Conservation (phyloP, 2,113 vertebrate species). For the Sprattus sprattus region DNA sequence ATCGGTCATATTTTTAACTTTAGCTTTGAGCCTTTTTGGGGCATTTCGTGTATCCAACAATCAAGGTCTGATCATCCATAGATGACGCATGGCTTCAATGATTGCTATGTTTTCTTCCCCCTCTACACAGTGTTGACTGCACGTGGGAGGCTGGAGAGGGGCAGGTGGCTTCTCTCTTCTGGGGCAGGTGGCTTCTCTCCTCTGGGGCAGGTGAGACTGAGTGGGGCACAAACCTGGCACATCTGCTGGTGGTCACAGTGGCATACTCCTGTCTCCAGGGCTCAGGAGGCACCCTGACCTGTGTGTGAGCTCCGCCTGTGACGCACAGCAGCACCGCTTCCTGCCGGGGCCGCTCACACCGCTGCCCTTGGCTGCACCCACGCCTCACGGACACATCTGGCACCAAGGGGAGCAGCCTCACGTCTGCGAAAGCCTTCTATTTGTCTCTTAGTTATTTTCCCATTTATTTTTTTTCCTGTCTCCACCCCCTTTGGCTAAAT, state of each 20-base stretch:
- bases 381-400: constrained; percentile 55
- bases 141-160: not conserved
- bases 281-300: constrained; percentile 55
- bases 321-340: constrained; percentile 42
- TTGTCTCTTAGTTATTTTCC: not conserved
- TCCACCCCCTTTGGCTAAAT: not conserved
- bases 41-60: not conserved
- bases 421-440: not conserved
- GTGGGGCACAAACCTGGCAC: constrained; percentile 33
- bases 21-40: not conserved
- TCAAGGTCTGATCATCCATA: not conserved
- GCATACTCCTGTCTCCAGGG: constrained; percentile 42
- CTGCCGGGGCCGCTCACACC: constrained; percentile 15
- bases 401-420: not conserved
- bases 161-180: no score
- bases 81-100: not conserved
- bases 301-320: constrained; percentile 49
- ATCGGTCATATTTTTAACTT: not conserved
- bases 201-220: not conserved
- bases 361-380: constrained; percentile 15
- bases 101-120: not conserved
- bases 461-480: not conserved
- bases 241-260: constrained; percentile 62
- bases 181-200: no score
- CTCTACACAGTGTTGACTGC: not conserved